Percentiles rank a stretch among this genome's conserved stretches.
These are phyloP conservation scores for Tinea trinotella DNA, from an alignment of 2,888 invertebrate species.

Conservation along the genomic window DNA sequence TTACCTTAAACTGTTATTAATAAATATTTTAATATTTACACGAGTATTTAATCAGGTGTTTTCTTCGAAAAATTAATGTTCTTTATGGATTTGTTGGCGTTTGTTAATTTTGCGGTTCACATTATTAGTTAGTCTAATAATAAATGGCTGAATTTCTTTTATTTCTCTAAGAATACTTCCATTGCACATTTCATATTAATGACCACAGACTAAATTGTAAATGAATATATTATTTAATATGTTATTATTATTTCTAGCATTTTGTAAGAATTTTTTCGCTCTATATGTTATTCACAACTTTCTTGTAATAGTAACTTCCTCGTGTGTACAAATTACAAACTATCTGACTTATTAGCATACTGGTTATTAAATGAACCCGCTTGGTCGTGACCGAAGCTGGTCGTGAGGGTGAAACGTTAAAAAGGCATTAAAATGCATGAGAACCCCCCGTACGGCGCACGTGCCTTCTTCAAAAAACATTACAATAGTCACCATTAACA, in stretches of 20 bases:
- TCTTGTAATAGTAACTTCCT: background rate
- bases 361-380: constrained; percentile 8
- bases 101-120: background rate
- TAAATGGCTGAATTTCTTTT: background rate
- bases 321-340: background rate
- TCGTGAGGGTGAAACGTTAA: constrained; percentile 6
- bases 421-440: background rate
- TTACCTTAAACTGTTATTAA: background rate
- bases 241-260: background rate
- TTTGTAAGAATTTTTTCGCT: background rate
- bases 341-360: constrained; percentile 3
- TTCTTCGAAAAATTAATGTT: background rate
- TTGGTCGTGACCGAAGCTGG: constrained; percentile 7
- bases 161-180: background rate
- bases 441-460: constrained; percentile 5
- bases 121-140: background rate
- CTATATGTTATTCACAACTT: background rate
- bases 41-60: background rate
- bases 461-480: background rate
- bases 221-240: background rate
- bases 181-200: background rate
- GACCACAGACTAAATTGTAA: background rate
- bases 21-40: too few relatives aligned
- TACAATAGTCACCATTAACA: background rate
- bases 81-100: background rate